Percentiles rank a stretch among this genome's conserved stretches.
These are phyloP conservation scores for Spondyliosoma cantharus DNA, from an alignment of 2,797 vertebrate genomes.

Conservation along the genomic window DNA sequence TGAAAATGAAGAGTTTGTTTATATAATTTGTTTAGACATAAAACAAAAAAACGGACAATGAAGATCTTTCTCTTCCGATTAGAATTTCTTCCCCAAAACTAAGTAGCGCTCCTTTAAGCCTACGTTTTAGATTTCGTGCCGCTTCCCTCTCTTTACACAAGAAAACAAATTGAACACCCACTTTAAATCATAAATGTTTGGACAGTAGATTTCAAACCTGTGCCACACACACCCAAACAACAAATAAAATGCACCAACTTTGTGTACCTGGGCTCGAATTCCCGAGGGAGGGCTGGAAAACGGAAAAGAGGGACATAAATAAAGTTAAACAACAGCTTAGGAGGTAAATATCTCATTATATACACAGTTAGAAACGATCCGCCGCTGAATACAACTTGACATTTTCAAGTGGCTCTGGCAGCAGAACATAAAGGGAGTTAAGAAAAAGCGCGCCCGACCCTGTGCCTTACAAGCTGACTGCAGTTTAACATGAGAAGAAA, in stretches of 20 bases:
- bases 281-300: slow-evolving; percentile 94
- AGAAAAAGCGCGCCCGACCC: slow-evolving; percentile 78
- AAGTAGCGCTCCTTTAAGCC: no score
- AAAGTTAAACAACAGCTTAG: neutral
- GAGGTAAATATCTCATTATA: neutral
- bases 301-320: slow-evolving; percentile 59
- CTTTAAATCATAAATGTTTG: no score
- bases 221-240: no score
- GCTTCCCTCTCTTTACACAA: neutral
- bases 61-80: no score
- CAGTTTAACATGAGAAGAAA: slow-evolving; percentile 49
- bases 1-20: no score
- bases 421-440: neutral
- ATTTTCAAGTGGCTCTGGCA: neutral
- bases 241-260: slow-evolving; percentile 9
- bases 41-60: no score
- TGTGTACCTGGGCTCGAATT: slow-evolving; percentile 96
- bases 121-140: no score
- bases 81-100: no score
- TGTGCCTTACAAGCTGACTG: slow-evolving; percentile 24
- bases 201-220: no score
- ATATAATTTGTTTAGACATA: no score
- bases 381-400: neutral
- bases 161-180: no score
- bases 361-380: neutral